Evolutionary conservation across 2,113 vertebrate genomes (phyloP).

Genomic region (Heterocephalus glaber): DNA sequence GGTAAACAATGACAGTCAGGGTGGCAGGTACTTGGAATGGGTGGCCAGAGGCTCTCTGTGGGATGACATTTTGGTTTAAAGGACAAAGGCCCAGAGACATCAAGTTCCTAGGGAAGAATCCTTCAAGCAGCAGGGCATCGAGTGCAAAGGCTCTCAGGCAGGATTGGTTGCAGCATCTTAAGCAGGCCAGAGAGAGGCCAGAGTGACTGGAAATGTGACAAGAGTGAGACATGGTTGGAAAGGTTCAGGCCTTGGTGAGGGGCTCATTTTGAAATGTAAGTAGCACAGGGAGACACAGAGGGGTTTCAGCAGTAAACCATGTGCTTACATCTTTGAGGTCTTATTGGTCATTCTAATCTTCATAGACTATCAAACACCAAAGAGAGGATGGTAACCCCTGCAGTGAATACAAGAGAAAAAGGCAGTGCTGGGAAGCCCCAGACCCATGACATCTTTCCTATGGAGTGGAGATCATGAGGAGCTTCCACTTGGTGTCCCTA

Average conservation of each 20-base stretch:
- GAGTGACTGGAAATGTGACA: background rate
- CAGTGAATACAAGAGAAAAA: background rate
- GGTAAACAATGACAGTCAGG: background rate
- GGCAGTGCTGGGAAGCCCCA: background rate
- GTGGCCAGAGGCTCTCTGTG: background rate
- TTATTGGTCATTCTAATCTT: background rate
- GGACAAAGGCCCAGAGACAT: background rate
- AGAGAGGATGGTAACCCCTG: background rate
- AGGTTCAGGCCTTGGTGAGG: background rate
- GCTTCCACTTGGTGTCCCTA: background rate
- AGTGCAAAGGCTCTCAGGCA: background rate
- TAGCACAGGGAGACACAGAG: background rate
- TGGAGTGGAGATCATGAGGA: background rate
- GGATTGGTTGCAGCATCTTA: background rate
- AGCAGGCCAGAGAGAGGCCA: background rate
- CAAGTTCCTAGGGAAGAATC: background rate
- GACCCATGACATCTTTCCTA: background rate
- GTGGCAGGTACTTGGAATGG: background rate
- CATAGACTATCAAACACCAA: background rate
- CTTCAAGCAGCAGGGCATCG: background rate
- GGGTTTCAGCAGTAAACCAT: background rate
- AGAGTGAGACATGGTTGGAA: background rate
- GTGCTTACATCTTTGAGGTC: background rate
- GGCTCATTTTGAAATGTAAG: background rate
- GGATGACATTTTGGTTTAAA: background rate